Conservation (phyloP, 30 jellyfish, hydroid and myxozoan genomes). For the Pelagia noctiluca region DNA sequence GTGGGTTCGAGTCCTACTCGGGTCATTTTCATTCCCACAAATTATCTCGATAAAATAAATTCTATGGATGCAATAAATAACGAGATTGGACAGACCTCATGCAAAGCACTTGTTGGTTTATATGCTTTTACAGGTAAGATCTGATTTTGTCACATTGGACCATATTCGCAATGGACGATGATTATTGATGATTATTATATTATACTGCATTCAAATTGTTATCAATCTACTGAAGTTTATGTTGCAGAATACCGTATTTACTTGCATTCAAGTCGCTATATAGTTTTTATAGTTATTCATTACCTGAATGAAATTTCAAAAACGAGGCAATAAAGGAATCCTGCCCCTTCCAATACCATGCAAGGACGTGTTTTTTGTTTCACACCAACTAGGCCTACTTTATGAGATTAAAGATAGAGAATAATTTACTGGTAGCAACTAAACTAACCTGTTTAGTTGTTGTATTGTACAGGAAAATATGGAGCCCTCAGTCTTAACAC, state of each 20-base stretch:
- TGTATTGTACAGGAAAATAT: slow-evolving; percentile 10
- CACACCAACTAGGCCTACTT: slow-evolving; percentile 7
- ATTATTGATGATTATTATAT: background rate
- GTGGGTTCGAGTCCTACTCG: too few relatives aligned
- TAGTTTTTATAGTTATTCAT: too few relatives aligned
- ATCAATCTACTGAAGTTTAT: background rate
- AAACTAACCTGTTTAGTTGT: too few relatives aligned
- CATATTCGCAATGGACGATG: too few relatives aligned
- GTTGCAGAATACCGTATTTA: too few relatives aligned
- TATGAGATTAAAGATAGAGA: background rate
- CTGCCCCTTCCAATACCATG: too few relatives aligned
- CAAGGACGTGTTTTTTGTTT: background rate
- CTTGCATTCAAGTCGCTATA: too few relatives aligned
- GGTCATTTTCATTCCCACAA: too few relatives aligned
- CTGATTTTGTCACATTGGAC: background rate
- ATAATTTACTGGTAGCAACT: background rate
- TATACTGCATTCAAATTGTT: slow-evolving; percentile 9
- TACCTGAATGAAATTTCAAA: too few relatives aligned
- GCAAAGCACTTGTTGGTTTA: slow-evolving; percentile 43
- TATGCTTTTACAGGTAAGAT: slow-evolving; percentile 66
- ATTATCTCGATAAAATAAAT: too few relatives aligned
- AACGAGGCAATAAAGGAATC: too few relatives aligned
- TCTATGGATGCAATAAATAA: slow-evolving; percentile 12
- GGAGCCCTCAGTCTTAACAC: slow-evolving; percentile 1
- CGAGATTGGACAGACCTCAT: slow-evolving; percentile 14